phyloP scores from a whole-genome alignment of 1,140 invertebrate genomes.

The Hylaeus anthracinus region DNA sequence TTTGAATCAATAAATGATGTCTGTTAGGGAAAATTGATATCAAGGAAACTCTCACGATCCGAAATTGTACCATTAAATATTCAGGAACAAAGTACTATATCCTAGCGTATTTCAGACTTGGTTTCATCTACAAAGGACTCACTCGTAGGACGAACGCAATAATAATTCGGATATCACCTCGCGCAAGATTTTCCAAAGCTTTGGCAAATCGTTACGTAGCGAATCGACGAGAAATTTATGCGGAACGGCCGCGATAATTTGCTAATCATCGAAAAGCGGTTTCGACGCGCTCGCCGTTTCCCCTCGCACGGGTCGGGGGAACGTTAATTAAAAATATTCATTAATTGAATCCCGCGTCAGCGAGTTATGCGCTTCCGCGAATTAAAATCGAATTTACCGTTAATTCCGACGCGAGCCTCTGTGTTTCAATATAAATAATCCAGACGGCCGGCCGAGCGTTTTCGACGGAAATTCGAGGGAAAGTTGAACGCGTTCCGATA shows the following conservation, averaged over 20 bases:
- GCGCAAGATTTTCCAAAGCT: background rate
- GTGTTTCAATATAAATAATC: conserved; percentile 11
- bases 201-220: background rate
- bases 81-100: no score
- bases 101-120: no score
- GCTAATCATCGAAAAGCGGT: no score
- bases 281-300: background rate
- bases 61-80: no score
- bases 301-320: background rate
- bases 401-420: background rate
- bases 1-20: no score
- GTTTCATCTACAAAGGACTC: no score
- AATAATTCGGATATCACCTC: background rate
- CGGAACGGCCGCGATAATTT: background rate
- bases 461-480: background rate
- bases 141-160: background rate
- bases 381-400: background rate
- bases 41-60: no score
- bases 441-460: no score
- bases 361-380: background rate
- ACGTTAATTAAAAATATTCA: conserved; percentile 22
- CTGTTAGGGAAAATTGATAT: no score
- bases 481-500: background rate
- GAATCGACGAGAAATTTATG: background rate
- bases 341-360: conserved; percentile 9